These are phyloP conservation scores for Ectobius pallidus DNA, from an alignment of 2,888 invertebrate genomes.

Conservation along the genomic window DNA sequence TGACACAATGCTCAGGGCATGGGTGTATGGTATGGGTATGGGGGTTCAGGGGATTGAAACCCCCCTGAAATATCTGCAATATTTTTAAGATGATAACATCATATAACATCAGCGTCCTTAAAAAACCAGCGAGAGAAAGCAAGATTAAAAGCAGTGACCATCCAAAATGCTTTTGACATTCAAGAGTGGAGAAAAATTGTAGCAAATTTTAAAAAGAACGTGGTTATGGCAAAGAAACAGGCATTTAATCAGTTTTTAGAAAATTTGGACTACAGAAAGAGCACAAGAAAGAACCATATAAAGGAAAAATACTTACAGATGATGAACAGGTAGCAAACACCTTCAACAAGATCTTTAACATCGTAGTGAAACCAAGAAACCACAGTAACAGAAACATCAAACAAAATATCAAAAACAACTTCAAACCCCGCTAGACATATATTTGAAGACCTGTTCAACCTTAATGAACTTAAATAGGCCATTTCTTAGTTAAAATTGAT, in stretches of 20 bases:
- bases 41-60: no score
- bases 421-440: not conserved
- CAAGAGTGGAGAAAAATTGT: not conserved
- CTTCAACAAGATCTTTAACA: not conserved
- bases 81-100: no score
- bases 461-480: not conserved
- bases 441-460: not conserved
- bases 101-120: no score
- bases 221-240: slow-evolving; percentile 3
- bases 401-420: not conserved
- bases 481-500: not conserved
- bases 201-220: not conserved
- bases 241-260: slow-evolving; percentile 1
- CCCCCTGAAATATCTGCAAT: no score
- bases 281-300: not conserved
- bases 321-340: not conserved
- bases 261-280: slow-evolving; percentile 1
- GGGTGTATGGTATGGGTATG: no score
- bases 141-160: not conserved
- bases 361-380: not conserved
- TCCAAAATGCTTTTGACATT: not conserved
- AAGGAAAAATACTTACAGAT: slow-evolving; percentile 3
- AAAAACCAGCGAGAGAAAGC: not conserved
- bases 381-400: not conserved
- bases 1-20: no score